These are phyloP conservation scores for Porites rus DNA, from an alignment of 92 coral and sea anemone species.

Conservation along the genomic window DNA sequence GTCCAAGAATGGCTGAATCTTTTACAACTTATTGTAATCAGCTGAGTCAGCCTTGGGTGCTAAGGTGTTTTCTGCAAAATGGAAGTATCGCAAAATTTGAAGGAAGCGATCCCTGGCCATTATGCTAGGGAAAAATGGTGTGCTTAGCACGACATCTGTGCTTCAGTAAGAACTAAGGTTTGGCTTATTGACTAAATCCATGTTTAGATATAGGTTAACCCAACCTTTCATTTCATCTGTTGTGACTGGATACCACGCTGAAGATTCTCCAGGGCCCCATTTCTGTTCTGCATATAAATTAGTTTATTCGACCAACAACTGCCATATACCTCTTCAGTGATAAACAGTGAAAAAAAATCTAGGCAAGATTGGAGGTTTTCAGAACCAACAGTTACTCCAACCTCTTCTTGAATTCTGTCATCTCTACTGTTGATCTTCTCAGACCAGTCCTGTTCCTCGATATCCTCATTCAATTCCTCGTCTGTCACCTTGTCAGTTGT, in stretches of 20 bases:
- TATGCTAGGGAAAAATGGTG: slow-evolving; percentile 28
- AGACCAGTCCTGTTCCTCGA: neutral
- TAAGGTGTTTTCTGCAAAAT: slow-evolving; percentile 11
- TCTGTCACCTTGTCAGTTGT: neutral
- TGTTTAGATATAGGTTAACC: slow-evolving; percentile 26
- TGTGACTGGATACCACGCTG: slow-evolving; percentile 42
- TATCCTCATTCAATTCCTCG: neutral
- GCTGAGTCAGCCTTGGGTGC: slow-evolving; percentile 24
- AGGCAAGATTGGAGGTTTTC: neutral
- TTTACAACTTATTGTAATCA: slow-evolving; percentile 26
- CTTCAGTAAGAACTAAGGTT: slow-evolving; percentile 41
- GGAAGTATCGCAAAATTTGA: slow-evolving; percentile 31
- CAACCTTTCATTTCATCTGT: slow-evolving; percentile 38
- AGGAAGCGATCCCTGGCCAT: slow-evolving; percentile 31
- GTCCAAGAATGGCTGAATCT: slow-evolving; percentile 29
- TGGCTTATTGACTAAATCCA: slow-evolving; percentile 33
- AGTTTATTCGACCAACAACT: slow-evolving; percentile 31
- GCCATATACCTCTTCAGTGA: slow-evolving; percentile 20
- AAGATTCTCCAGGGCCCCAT: slow-evolving; percentile 20
- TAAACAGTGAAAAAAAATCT: neutral
- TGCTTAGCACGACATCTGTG: slow-evolving; percentile 14
- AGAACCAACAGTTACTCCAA: neutral
- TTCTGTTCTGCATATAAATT: slow-evolving; percentile 40
- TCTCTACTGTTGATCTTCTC: neutral
- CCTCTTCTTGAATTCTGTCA: neutral